Evolutionary conservation across 2,113 vertebrate genomes (phyloP).

Genomic region (Rhinopithecus roxellana): DNA sequence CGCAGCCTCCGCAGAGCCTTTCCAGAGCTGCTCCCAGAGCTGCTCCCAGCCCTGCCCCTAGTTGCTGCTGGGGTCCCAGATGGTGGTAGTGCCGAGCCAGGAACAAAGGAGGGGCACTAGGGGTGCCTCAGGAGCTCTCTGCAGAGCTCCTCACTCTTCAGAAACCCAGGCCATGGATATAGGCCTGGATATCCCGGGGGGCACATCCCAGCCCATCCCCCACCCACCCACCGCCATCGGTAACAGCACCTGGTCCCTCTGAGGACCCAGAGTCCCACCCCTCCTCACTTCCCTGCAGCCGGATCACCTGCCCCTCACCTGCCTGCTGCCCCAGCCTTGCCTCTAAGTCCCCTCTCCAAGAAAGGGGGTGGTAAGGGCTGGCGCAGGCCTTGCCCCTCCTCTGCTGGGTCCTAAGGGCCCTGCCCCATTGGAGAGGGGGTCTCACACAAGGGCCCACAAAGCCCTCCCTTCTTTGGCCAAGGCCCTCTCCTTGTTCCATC

Average conservation of each 20-base stretch:
- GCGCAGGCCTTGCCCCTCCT: no score
- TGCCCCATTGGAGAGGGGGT: no score
- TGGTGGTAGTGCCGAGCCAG: rapidly evolving
- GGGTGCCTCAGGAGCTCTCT: background rate
- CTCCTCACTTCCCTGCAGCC: background rate
- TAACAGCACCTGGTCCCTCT: no score
- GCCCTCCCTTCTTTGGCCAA: no score
- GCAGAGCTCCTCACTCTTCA: background rate
- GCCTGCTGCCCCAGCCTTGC: background rate
- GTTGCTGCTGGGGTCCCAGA: background rate
- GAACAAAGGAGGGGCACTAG: background rate
- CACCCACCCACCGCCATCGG: background rate
- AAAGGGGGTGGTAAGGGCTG: rapidly evolving
- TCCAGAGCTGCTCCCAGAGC: background rate
- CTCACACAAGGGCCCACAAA: background rate
- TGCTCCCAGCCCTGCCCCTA: background rate
- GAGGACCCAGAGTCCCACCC: background rate
- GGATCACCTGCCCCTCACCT: rapidly evolving
- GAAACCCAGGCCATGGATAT: rapidly evolving
- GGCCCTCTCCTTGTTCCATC: rapidly evolving
- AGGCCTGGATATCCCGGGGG: rapidly evolving
- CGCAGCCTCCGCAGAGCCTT: background rate
- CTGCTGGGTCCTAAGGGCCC: background rate
- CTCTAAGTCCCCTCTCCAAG: background rate
- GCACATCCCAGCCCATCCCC: background rate